phyloP scores from a whole-genome alignment of 2,113 vertebrate genomes.

The Ceyx margarethae region DNA sequence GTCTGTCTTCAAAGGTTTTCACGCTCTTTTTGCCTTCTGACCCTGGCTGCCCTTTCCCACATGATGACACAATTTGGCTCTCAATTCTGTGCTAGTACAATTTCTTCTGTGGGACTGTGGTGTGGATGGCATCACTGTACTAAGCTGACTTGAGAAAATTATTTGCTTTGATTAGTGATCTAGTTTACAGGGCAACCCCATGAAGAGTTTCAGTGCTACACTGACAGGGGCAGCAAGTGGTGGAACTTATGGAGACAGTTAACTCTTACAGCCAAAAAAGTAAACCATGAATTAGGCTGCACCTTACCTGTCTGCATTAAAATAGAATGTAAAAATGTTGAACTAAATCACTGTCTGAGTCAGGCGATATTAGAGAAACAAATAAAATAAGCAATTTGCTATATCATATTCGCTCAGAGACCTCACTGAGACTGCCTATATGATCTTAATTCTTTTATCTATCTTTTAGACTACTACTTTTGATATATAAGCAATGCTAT shows the following conservation, averaged over 20 bases:
- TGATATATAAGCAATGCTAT: not conserved
- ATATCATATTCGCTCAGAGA: not conserved
- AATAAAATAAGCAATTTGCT: not conserved
- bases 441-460: not conserved
- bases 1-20: not conserved
- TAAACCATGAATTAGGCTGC: not conserved
- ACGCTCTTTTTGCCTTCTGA: not conserved
- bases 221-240: not conserved
- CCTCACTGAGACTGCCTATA: not conserved
- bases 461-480: not conserved
- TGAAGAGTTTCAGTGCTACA: not conserved
- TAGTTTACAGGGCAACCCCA: not conserved
- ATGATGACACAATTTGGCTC: not conserved
- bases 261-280: not conserved
- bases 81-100: not conserved
- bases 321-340: not conserved
- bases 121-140: not conserved
- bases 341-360: not conserved
- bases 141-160: conserved; percentile 9
- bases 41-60: not conserved
- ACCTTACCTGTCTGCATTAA: not conserved
- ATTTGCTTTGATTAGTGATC: conserved; percentile 6
- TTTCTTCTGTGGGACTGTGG: not conserved
- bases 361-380: not conserved
- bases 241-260: not conserved